A percentile compares a stretch with the other conserved stretches of the same genome.
These are phyloP conservation scores for Triplophysa rosa DNA, from an alignment of 2,113 vertebrate species.

Conservation along the genomic window DNA sequence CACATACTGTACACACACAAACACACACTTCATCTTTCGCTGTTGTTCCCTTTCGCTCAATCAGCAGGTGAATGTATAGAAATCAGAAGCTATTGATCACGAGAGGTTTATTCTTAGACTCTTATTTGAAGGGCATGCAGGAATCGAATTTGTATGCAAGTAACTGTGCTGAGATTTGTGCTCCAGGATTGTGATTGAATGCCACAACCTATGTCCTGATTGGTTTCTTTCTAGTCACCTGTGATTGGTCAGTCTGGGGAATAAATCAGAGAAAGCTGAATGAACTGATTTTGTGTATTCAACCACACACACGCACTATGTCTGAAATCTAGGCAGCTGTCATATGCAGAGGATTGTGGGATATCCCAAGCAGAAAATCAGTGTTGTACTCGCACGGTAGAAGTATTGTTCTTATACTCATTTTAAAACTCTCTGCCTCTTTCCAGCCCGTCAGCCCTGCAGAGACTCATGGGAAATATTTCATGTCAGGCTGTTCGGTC, in stretches of 20 bases:
- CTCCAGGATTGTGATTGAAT: conserved; percentile 5
- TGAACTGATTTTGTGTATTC: neutral
- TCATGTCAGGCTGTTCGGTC: conserved; percentile 14
- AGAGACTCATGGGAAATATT: conserved; percentile 44
- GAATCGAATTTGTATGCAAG: neutral
- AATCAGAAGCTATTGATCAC: conserved; percentile 5
- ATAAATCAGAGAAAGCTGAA: neutral
- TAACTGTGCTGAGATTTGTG: neutral
- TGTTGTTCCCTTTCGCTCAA: neutral
- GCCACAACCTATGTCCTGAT: conserved; percentile 1
- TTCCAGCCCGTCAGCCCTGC: conserved; percentile 45
- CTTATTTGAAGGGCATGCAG: conserved; percentile 7
- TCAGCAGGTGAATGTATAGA: neutral
- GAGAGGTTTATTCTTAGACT: conserved; percentile 1
- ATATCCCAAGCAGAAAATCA: too few species aligned
- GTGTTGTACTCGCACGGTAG: neutral
- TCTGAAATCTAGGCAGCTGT: too few species aligned
- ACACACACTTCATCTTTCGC: too few species aligned
- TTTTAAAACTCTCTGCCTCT: neutral
- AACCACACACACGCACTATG: neutral
- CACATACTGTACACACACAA: too few species aligned
- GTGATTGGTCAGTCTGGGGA: neutral
- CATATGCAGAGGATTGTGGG: too few species aligned
- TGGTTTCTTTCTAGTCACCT: neutral
- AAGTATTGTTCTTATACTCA: neutral